Base-by-base conservation (phyloP, 2,113 vertebrate species). In the Mobula birostris region DNA sequence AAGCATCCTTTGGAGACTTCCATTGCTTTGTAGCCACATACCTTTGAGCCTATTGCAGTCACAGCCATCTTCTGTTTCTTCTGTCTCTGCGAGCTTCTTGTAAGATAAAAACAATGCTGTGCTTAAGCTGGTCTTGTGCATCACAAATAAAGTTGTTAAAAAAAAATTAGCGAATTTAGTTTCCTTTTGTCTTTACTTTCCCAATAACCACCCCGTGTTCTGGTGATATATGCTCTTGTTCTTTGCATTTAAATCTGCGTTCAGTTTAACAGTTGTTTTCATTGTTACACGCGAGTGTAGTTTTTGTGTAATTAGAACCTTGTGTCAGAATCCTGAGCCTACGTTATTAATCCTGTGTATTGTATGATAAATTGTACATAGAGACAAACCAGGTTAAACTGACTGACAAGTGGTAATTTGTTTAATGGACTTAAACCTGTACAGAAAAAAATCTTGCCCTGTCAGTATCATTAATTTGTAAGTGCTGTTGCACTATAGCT, bases 41-140 rank as follows among this genome's bases (percentile, higher is more conserved):
- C 36, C 36, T 93, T 93, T 74, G 32, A 76, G 70, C 72, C 70
- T 93, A 29, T 74, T 90, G 85, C 6, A 66, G 58, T 29, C 61
- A 8, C 61, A 66, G 61, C 85, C 85, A 66, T 66, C 66, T 66
- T n/a, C 85, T 90, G 85, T 90, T 32, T 82, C 14, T 72, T 27
- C 48, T 48, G 48, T 48, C 70, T 27, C 36, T 93, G 91, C 91
- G 40, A 74, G 91, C 91, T 93, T 74, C 21, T 93, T 93, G 91
- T 93, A 93, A 93, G 74, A 93, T 93, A 93, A 91, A 93, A 48
- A n/a, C 85, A 29, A 27, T 93, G 68, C 91, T 96, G 96, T 98
- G 97, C 97, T 98, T 97, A 98, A 98, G 98, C 98, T 98, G 98
- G 98, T 97, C 98, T 98, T 98, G 97, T 96, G 98, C 97, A 98